phyloP scores from a whole-genome alignment of 2,888 invertebrate species.

The Hyposoter didymator region DNA sequence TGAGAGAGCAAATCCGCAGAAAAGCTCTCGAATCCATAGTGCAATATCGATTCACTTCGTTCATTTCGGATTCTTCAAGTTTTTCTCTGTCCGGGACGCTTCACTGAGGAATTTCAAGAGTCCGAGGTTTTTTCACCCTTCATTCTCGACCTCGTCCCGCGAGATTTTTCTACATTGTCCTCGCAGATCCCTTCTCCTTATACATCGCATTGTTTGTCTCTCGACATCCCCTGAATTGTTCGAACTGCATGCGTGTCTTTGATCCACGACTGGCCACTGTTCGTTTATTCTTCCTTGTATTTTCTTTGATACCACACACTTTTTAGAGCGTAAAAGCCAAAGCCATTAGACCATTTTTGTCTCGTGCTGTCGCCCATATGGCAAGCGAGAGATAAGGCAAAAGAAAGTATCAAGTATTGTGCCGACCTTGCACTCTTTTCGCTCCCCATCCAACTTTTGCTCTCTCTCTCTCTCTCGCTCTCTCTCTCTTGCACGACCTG shows the following conservation, averaged over 20 bases:
- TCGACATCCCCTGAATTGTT: constrained; percentile 63
- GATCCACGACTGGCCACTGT: constrained; percentile 33
- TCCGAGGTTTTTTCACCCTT: constrained; percentile 15
- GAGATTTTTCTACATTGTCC: constrained; percentile 38
- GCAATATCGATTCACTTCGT: constrained; percentile 56
- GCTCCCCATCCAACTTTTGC: constrained; percentile 64
- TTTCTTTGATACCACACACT: constrained; percentile 68
- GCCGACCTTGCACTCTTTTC: constrained; percentile 46
- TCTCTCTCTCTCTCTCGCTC: constrained; percentile 61
- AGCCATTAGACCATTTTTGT: not conserved
- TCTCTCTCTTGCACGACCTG: not conserved
- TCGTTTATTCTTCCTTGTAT: constrained; percentile 47
- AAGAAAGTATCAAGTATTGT: constrained; percentile 57
- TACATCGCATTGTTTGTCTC: constrained; percentile 9
- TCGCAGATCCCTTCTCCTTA: constrained; percentile 47
- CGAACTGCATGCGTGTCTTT: constrained; percentile 40
- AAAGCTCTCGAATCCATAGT: constrained; percentile 54
- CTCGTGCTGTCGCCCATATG: constrained; percentile 11
- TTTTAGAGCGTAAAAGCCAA: constrained; percentile 13
- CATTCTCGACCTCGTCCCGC: constrained; percentile 31
- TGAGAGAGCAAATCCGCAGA: constrained; percentile 18
- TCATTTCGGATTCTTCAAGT: constrained; percentile 60
- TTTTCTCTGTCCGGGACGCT: constrained; percentile 35
- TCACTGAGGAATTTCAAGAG: constrained; percentile 40
- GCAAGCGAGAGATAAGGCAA: constrained; percentile 44